Evolutionary conservation across 2,797 vertebrate species (phyloP).

Genomic region (Schizopygopsis pylzovi): DNA sequence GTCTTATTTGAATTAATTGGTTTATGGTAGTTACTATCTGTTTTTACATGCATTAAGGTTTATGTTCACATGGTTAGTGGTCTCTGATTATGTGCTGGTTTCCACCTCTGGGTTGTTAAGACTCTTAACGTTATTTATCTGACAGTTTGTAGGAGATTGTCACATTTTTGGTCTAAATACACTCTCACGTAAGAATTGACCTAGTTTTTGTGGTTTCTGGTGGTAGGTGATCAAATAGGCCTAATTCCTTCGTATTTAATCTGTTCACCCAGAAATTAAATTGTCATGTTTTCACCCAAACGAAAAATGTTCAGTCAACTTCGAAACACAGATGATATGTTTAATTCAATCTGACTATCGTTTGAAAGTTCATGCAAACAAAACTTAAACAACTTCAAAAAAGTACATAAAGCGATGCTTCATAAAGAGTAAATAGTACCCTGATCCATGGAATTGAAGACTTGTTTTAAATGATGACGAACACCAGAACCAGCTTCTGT

Average conservation of each 20-base stretch:
- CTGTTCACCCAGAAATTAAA: not conserved
- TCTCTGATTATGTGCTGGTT: not conserved
- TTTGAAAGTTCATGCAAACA: not conserved
- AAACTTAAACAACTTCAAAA: not conserved
- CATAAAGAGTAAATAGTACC: too few species aligned
- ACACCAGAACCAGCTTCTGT: not conserved
- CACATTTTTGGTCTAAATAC: not conserved
- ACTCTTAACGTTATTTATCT: not conserved
- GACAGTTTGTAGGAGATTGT: not conserved
- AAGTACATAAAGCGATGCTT: not conserved
- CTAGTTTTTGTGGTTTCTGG: slow-evolving; percentile 1
- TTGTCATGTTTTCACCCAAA: not conserved
- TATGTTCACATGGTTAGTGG: not conserved
- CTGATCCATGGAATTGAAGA: not conserved
- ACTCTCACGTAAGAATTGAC: not conserved
- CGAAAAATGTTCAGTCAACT: not conserved
- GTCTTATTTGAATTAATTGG: not conserved
- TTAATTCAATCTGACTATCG: not conserved
- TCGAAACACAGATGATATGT: not conserved
- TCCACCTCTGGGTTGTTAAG: not conserved
- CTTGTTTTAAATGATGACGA: not conserved
- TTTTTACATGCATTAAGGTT: not conserved
- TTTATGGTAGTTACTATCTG: not conserved
- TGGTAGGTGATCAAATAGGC: not conserved
- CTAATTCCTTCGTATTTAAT: not conserved